Evolutionary conservation across 2,113 vertebrate species (phyloP).

Genomic region (Cheirogaleus medius): DNA sequence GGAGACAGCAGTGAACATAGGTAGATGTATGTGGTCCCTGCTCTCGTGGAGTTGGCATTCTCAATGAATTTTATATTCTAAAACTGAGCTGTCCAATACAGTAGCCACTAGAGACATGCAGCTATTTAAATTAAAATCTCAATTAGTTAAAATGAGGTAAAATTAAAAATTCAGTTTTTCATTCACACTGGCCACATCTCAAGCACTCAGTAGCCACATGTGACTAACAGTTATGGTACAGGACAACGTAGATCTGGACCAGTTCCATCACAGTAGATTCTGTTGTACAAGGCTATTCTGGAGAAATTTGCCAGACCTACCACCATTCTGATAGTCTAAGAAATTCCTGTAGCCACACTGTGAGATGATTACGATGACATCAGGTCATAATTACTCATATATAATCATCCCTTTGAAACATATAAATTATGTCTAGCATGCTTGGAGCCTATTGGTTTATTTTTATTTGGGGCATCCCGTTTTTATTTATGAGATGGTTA

Average conservation of each 20-base stretch:
- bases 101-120: not conserved
- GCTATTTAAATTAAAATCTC: not conserved
- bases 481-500: constrained; percentile 11
- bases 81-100: not conserved
- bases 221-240: not conserved
- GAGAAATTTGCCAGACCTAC: not conserved
- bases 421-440: not conserved
- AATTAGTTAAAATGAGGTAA: not conserved
- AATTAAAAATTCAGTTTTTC: not conserved
- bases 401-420: not conserved
- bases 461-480: not conserved
- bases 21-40: not conserved
- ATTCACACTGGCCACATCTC: not conserved
- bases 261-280: not conserved
- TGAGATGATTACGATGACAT: not conserved
- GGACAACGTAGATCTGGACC: not conserved
- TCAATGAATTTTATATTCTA: not conserved
- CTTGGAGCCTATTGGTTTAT: not conserved
- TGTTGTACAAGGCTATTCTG: not conserved
- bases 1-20: not conserved
- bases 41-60: not conserved
- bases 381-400: not conserved
- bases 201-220: not conserved
- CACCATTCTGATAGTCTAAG: not conserved
- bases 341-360: not conserved